Conservation (phyloP, 2,113 vertebrate genomes). For the Salvelinus alpinus region DNA sequence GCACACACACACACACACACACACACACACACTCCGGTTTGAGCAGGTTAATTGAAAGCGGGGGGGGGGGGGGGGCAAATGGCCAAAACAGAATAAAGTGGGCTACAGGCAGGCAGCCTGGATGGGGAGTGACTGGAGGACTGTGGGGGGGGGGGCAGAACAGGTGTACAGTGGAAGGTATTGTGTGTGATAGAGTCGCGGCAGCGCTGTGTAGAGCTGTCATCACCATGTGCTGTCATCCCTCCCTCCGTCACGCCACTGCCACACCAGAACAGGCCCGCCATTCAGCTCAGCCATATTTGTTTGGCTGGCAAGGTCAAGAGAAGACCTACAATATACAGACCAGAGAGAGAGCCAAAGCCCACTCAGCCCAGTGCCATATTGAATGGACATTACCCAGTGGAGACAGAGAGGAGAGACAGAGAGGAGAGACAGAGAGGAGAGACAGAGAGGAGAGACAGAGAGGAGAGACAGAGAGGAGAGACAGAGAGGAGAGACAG, state of each 20-base stretch:
- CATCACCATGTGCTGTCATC: slow-evolving; percentile 68
- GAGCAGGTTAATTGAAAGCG: neutral
- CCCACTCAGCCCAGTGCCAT: neutral
- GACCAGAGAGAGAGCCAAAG: slow-evolving; percentile 26
- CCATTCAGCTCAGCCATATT: slow-evolving; percentile 60
- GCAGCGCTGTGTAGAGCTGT: slow-evolving; percentile 48
- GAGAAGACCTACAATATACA: slow-evolving; percentile 58
- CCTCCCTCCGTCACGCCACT: slow-evolving; percentile 41
- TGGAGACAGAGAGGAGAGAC: neutral
- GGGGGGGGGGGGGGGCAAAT: neutral
- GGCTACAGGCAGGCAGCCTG: slow-evolving; percentile 5
- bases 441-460: too few relatives aligned
- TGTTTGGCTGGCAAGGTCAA: slow-evolving; percentile 49
- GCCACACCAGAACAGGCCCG: slow-evolving; percentile 61
- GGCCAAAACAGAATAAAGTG: neutral
- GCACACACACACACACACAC: neutral
- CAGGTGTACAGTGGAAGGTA: slow-evolving; percentile 68
- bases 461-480: too few relatives aligned
- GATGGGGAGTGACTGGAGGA: slow-evolving; percentile 10
- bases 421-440: too few relatives aligned
- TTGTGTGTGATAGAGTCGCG: slow-evolving; percentile 41
- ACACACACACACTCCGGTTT: neutral
- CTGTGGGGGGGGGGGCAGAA: slow-evolving; percentile 4
- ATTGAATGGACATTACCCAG: neutral
- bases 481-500: too few relatives aligned